These are phyloP conservation scores for Anoplopoma fimbria DNA, from an alignment of 2,113 vertebrate species.

Conservation along the genomic window DNA sequence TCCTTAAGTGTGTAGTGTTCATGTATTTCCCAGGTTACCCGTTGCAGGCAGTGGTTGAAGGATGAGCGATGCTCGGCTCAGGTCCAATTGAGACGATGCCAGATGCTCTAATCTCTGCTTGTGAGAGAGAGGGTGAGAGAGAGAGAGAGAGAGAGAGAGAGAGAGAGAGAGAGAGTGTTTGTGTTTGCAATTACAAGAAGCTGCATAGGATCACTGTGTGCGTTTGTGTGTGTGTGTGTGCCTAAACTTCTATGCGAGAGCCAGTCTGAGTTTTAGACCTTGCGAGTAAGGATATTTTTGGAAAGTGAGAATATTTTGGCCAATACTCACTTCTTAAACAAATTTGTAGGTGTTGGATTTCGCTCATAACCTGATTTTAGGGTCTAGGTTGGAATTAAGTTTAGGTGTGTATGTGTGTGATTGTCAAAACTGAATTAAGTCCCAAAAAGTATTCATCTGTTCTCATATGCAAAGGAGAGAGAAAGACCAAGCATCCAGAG, in stretches of 20 bases:
- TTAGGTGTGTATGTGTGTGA: neutral
- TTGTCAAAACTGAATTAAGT: conserved; percentile 2
- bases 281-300: conserved; percentile 5
- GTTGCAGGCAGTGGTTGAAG: conserved; percentile 20
- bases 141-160: neutral
- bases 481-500: conserved; percentile 9
- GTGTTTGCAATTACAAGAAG: conserved; percentile 12
- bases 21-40: conserved; percentile 16
- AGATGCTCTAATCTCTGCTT: conserved; percentile 35
- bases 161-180: conserved; percentile 4
- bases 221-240: neutral
- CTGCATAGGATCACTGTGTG: neutral
- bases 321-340: neutral
- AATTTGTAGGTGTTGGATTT: neutral
- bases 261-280: conserved; percentile 1
- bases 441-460: neutral
- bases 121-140: conserved; percentile 13
- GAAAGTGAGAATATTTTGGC: neutral
- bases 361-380: neutral
- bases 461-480: neutral
- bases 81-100: conserved; percentile 46
- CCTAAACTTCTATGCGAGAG: neutral
- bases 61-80: conserved; percentile 29
- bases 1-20: neutral
- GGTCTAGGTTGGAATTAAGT: neutral